Conservation (phyloP, 2,797 vertebrate genomes). For the Enteromius thamalakanensis region DNA sequence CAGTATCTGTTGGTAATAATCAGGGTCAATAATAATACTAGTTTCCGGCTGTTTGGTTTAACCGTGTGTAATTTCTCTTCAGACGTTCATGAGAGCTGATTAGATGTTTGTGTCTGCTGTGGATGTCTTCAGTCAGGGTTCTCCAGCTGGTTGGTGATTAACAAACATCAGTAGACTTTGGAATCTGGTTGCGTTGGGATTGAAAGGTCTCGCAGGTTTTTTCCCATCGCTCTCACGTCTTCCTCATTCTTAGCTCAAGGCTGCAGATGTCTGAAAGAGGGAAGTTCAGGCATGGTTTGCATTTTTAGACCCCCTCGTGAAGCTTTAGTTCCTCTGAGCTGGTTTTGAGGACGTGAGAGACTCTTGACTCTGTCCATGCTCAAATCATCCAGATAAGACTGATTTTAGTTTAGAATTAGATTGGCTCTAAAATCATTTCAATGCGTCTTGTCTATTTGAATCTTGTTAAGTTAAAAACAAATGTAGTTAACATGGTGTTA, state of each 20-base stretch:
- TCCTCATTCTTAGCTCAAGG: slow-evolving; percentile 48
- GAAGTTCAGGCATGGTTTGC: slow-evolving; percentile 80
- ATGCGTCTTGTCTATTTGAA: background rate
- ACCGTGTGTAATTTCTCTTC: slow-evolving; percentile 41
- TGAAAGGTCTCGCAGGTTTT: slow-evolving; percentile 82
- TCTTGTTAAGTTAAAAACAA: background rate
- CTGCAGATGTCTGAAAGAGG: slow-evolving; percentile 71
- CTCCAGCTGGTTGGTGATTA: slow-evolving; percentile 95
- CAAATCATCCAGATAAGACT: background rate
- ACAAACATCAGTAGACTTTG: slow-evolving; percentile 99
- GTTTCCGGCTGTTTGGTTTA: background rate
- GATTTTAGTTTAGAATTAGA: background rate
- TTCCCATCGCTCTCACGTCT: background rate
- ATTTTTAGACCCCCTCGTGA: slow-evolving; percentile 78
- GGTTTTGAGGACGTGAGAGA: slow-evolving; percentile 49
- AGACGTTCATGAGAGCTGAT: slow-evolving; percentile 61
- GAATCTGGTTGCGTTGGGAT: slow-evolving; percentile 86
- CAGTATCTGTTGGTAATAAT: background rate
- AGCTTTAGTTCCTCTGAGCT: slow-evolving; percentile 67
- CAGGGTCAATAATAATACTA: background rate
- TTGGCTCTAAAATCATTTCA: background rate
- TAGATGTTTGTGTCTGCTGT: slow-evolving; percentile 58
- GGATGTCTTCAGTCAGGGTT: slow-evolving; percentile 35
- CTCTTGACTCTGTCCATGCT: slow-evolving; percentile 57
- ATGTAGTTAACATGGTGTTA: too few relatives aligned